Base-by-base conservation (phyloP, 1,140 invertebrate genomes). In the Lasioglossum albipes region DNA sequence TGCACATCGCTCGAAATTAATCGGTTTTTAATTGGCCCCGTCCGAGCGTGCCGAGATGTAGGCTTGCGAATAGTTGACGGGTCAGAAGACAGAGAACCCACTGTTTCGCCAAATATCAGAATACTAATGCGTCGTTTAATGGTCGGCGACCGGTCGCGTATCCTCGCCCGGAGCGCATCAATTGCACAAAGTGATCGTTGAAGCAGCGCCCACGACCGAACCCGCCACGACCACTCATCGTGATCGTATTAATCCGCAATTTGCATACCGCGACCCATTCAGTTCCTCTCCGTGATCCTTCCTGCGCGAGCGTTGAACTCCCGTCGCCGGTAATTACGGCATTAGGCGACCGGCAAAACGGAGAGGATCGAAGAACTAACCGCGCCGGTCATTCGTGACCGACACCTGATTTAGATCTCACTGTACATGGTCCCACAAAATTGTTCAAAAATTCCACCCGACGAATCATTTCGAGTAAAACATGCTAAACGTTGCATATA, bases 241-340 rank as follows among this genome's bases (percentile, higher is more conserved):
- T 36, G 66, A 65, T 54, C 69, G n/a, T 42, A 72, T 79, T 79
- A 79, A 79, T 79, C 76, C 52, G 59, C 61, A 65, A 79, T 79
- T 79, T 79, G 69, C 76, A 73, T 79, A 79, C 69, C 75, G 64
- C 27, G 68, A 10, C 49, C 61, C 36, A 42, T 79, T 73, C 57
- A 64, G 57, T 78, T 65, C 67, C 66, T 41, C 52, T 54, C 18
- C 52, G 52, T 6, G 52, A 45, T 49, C 22, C 61, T 22, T 45
- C 36, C 42, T 78, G 45, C 20, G 6, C 2, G 45, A 66, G 5
- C 75, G 42, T 70, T 69, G 22, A 71, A 78, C 67, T 2, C 7
- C 13, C 18, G 41, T 27, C 10, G 18, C 1, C 27, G 31, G 18
- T 31, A 71, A 59, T 59, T 59, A 59, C 57, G 57, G 52, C 52